Percentiles rank a stretch among this genome's conserved stretches.
These are phyloP conservation scores for Melitaea athalia DNA, from an alignment of 2,888 invertebrate species.

Conservation along the genomic window DNA sequence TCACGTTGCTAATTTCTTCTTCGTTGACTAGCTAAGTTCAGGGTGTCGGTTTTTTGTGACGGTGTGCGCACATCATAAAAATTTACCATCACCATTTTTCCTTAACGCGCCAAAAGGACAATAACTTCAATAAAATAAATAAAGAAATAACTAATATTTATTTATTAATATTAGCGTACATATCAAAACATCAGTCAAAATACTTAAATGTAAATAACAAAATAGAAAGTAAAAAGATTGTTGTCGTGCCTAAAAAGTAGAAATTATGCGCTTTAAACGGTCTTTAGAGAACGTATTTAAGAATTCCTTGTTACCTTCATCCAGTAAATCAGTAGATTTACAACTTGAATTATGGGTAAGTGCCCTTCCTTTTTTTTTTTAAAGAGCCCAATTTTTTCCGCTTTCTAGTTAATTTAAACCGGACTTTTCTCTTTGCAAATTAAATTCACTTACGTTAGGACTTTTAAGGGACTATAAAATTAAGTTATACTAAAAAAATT, in stretches of 20 bases:
- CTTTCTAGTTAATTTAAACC: constrained; percentile 54
- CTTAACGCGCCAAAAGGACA: too few species aligned
- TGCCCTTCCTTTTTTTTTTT: constrained; percentile 37
- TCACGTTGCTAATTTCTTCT: too few species aligned
- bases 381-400: constrained; percentile 55
- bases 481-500: not conserved
- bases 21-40: too few species aligned
- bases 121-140: too few species aligned
- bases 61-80: too few species aligned
- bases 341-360: constrained; percentile 60
- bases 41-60: too few species aligned
- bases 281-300: constrained; percentile 55
- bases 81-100: too few species aligned
- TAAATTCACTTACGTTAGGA: constrained; percentile 6
- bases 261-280: constrained; percentile 30
- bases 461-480: not conserved
- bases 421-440: constrained; percentile 22
- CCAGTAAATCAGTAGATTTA: constrained; percentile 58
- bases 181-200: not conserved
- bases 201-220: not conserved
- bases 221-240: not conserved
- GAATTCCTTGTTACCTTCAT: constrained; percentile 64
- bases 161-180: too few species aligned
- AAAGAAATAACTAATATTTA: too few species aligned
- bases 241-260: constrained; percentile 6